Base-by-base conservation (phyloP, 64 coral and sea anemone species). In the Pocillopora damicornis region DNA sequence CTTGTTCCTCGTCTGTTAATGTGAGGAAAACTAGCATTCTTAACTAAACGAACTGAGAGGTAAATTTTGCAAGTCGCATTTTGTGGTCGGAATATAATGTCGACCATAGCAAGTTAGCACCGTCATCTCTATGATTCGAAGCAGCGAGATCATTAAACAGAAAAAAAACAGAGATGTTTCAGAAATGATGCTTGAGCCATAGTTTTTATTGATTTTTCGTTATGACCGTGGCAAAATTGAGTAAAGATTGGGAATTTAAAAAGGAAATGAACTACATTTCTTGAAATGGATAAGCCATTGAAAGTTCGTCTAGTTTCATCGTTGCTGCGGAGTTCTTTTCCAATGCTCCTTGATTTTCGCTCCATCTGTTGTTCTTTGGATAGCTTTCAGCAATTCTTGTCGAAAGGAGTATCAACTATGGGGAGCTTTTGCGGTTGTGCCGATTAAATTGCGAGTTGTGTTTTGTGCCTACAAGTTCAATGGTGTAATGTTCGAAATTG, bases 71-170 rank as follows among this genome's bases (percentile, higher is more conserved):
- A 67, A 22, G 61, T 45, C 11, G 61, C 22, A 42, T 61, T 65
- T 83, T 16, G 61, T 17, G 62, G 42, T 77, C 37, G 75, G n/a
- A 18, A 22, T 15, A 18, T 37, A 15, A 8, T 7, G 42, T 83
- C 64, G 37, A 63, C 64, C 65, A 83, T 65, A 14, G 59, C 35
- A 67, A 64, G 35, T 45, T n/a, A 45, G 80, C 77, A 26, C 58
- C 77, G 77, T 79, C 77, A 26, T 60, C 18, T 25, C 63, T 42
- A 1, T 18, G 37, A 83, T 77, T 57, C 37, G 20, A 18, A 51
- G 45, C 60, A 81, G 79, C n/a, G 61, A 68, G 80, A 83, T 83
- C 80, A 83, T 83, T 67, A 69, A 45, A 83, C 30, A 83, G 67
- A 83, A 83, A 51, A 38, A 82, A 82, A 36, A 17, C 15, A 37